Evolutionary conservation across 2,888 invertebrate genomes (phyloP).

Genomic region (Diarsia dahlii): DNA sequence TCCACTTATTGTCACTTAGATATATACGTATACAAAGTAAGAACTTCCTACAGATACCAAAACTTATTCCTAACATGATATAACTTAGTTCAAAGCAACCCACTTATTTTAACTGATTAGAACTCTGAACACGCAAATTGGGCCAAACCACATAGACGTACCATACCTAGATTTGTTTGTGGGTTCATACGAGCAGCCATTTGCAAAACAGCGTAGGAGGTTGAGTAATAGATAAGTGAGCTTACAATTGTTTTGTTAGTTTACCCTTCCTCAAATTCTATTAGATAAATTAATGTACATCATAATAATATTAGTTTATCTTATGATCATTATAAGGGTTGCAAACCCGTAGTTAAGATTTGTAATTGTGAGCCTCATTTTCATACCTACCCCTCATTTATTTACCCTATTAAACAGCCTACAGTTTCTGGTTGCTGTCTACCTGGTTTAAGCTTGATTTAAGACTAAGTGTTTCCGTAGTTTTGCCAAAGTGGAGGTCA

Average conservation of each 20-base stretch:
- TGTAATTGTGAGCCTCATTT: not conserved
- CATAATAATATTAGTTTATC: not conserved
- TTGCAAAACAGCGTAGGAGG: constrained; percentile 17
- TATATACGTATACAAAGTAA: not conserved
- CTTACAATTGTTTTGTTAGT: not conserved
- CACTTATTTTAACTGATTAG: constrained; percentile 21
- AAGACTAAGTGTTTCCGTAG: not conserved
- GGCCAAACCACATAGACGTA: not conserved
- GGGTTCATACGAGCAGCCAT: constrained; percentile 20
- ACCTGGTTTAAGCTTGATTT: not conserved
- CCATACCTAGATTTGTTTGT: not conserved
- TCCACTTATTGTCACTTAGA: not conserved
- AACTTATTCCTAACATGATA: constrained; percentile 6
- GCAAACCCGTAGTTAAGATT: not conserved
- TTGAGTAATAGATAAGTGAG: constrained; percentile 20
- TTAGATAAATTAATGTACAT: not conserved
- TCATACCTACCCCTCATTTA: no score
- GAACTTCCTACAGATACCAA: not conserved
- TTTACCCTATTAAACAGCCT: not conserved
- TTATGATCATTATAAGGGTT: not conserved
- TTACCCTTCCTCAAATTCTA: constrained; percentile 4
- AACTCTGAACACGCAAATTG: constrained; percentile 9
- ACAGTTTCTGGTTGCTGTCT: not conserved
- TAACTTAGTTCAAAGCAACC: constrained; percentile 7
- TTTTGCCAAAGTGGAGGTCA: not conserved